Base-by-base conservation (phyloP, 2,888 invertebrate genomes). In the Coelopa pilipes region DNA sequence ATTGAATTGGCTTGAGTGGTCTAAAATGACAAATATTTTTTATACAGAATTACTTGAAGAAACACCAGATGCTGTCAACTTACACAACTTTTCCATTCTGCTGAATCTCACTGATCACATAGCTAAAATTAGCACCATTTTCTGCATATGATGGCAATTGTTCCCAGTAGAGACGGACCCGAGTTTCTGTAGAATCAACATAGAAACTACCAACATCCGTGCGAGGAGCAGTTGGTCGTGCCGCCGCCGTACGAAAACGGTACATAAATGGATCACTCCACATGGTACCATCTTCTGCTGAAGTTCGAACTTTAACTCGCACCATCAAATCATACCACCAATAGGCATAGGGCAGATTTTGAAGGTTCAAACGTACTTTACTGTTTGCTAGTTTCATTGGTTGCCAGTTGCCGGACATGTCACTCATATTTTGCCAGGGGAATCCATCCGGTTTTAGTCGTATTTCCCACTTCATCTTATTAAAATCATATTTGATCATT, bases 101-200 rank as follows among this genome's bases (percentile, higher is more conserved):
- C 13, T 77, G 77, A 68, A 83, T 85, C 74, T 84, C 81, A 50
- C 88, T 86, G n/a, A 94, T 89, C 78, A 89, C 88, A 83, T 96
- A 96, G 1, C 89, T 89, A 81, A 96, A 94, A 81, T 93, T 90
- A 9, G 91, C 90, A 21, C 95, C 96, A 82, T 94, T 94, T 80
- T 92, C 90, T 79, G 92, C 89, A 82, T 90, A 90, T 62, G 90
- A 89, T 21, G 91, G 90, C 69, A 96, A 89, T 77, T 92, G 90
- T 82, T 93, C 92, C 95, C 96, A 96, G 85, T 95, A 96, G 24
- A 96, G 88, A 83, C 91, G 91, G 59, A 94, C 88, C 71, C 91
- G 90, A 77, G 92, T 89, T 75, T 89, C 89, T 55, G 87, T 86
- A 21, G 89, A 88, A 80, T 92, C 90, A 77, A 92, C 89, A 84